Evolutionary conservation across 2,113 vertebrate species (phyloP).

Genomic region (Pangasianodon hypophthalmus): DNA sequence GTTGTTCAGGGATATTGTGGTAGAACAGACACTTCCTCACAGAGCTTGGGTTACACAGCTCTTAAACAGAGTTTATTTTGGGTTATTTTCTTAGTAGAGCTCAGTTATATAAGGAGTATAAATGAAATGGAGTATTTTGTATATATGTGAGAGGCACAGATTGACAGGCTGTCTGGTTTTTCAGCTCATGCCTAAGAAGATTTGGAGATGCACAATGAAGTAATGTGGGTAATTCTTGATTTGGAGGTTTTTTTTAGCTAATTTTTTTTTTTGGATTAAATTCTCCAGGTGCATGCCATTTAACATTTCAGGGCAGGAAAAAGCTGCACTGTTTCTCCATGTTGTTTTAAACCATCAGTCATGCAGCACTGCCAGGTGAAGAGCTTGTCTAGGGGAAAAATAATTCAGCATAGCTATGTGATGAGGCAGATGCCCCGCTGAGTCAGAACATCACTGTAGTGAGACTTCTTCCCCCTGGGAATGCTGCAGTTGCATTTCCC

Average conservation of each 20-base stretch:
- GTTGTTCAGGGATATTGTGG: constrained; percentile 58
- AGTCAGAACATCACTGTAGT: constrained; percentile 11
- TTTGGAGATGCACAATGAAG: background rate
- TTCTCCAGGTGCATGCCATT: background rate
- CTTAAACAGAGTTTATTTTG: constrained; percentile 67
- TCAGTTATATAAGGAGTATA: background rate
- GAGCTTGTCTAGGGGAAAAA: background rate
- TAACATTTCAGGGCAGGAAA: background rate
- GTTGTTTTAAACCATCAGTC: background rate
- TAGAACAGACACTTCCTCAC: constrained; percentile 70
- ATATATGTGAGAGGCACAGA: constrained; percentile 14
- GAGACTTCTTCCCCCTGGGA: constrained; percentile 3
- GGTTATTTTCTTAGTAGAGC: constrained; percentile 51
- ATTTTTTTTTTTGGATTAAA: background rate
- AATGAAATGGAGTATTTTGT: constrained; percentile 49
- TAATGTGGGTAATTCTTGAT: background rate
- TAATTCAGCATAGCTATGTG: constrained; percentile 2
- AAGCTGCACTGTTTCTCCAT: background rate
- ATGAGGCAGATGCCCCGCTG: constrained; percentile 5
- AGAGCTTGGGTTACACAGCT: constrained; percentile 65
- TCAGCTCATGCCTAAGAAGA: constrained; percentile 45
- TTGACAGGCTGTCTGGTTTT: constrained; percentile 45
- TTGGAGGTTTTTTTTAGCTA: background rate
- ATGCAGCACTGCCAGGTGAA: background rate
- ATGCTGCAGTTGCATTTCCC: background rate